Percentiles rank a stretch among this genome's conserved stretches.
Conservation (phyloP, 2,888 invertebrate genomes). For the Leptinotarsa rubiginosa region DNA sequence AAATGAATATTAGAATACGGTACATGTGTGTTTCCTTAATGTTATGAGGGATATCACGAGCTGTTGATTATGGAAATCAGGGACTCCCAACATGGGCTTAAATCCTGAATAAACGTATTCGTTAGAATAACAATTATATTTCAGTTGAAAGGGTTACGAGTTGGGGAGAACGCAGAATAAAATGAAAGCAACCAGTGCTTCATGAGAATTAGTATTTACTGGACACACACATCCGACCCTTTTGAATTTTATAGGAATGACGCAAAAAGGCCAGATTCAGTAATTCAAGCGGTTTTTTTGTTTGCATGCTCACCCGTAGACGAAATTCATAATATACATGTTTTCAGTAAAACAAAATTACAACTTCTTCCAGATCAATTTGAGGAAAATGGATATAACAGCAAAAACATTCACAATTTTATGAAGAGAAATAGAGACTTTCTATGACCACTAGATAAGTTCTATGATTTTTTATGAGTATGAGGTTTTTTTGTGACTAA, state of each 20-base stretch:
- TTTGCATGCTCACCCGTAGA: neutral
- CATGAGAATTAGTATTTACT: slow-evolving; percentile 11
- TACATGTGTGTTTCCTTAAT: neutral
- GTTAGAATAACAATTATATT: neutral
- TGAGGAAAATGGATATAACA: no score
- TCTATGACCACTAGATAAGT: no score
- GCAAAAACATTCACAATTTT: no score
- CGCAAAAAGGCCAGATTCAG: neutral
- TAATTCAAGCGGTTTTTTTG: neutral
- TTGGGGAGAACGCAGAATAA: neutral
- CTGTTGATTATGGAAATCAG: neutral
- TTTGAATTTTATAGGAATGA: neutral
- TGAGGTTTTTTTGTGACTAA: no score
- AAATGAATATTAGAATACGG: slow-evolving; percentile 1
- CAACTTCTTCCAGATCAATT: no score
- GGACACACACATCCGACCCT: slow-evolving; percentile 16
- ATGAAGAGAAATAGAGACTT: no score
- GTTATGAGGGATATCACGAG: neutral
- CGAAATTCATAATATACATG: no score
- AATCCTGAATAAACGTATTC: neutral
- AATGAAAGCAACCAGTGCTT: neutral
- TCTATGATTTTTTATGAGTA: no score
- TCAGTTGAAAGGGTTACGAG: neutral
- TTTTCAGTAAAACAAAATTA: no score
- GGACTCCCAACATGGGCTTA: neutral